phyloP scores from a whole-genome alignment of 2,113 vertebrate species.

The Atherinomorus stipes region DNA sequence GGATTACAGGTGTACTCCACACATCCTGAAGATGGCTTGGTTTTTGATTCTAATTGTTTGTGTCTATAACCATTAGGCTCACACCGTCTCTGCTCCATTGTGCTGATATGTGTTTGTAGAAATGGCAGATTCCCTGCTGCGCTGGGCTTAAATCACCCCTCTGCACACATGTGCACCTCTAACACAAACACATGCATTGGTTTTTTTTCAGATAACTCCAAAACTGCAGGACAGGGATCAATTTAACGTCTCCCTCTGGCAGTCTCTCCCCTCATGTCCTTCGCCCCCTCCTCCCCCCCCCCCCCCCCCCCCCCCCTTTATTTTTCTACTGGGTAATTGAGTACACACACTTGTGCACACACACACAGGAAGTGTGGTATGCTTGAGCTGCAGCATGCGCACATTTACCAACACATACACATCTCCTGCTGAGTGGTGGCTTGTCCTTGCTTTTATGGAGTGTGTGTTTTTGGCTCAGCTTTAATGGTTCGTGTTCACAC shows the following conservation, averaged over 20 bases:
- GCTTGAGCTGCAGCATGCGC: conserved; percentile 42
- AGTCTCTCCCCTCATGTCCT: conserved; percentile 26
- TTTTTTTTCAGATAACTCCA: conserved; percentile 52
- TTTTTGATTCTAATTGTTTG: conserved; percentile 67
- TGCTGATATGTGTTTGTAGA: conserved; percentile 64
- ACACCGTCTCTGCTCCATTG: conserved; percentile 53
- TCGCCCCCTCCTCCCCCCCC: conserved; percentile 9
- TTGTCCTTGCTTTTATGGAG: conserved; percentile 64
- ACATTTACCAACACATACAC: conserved; percentile 28
- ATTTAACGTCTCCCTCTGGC: conserved; percentile 68
- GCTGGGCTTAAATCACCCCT: conserved; percentile 56
- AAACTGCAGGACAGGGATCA: conserved; percentile 77
- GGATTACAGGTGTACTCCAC: conserved; percentile 36
- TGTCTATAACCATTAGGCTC: conserved; percentile 69
- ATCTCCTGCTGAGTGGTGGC: conserved; percentile 68
- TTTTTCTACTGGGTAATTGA: conserved; percentile 74
- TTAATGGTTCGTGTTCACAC: conserved; percentile 72
- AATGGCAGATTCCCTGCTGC: conserved; percentile 63
- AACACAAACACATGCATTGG: conserved; percentile 59
- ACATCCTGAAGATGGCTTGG: conserved; percentile 6
- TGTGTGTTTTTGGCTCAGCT: conserved; percentile 73
- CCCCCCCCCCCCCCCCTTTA: conserved; percentile 48
- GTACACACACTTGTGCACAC: conserved; percentile 68
- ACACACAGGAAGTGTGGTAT: conserved; percentile 55
- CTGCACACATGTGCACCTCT: conserved; percentile 58